Percentiles rank a stretch among this genome's conserved stretches.
Evolutionary conservation across 2,888 invertebrate genomes (phyloP).

Genomic region (Zygothrica quintamaculata): DNA sequence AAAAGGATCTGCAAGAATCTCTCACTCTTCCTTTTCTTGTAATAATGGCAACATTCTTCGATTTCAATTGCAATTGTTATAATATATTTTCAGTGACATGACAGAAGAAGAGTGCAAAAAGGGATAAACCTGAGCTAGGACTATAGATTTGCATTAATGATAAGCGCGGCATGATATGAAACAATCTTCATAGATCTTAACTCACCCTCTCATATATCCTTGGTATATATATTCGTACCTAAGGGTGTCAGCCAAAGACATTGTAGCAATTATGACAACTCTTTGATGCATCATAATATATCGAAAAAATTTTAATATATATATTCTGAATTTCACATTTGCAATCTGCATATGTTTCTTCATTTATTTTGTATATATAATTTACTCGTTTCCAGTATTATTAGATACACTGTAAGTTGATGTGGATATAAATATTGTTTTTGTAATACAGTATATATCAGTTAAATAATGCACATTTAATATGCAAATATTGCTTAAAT

Average conservation of each 20-base stretch:
- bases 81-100: conserved; percentile 73
- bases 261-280: conserved; percentile 44
- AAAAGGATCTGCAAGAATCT: conserved; percentile 28
- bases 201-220: background rate
- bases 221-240: background rate
- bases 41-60: conserved; percentile 17
- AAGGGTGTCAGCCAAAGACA: conserved; percentile 31
- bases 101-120: conserved; percentile 63
- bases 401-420: too few relatives aligned
- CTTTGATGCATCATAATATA: conserved; percentile 45
- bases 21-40: background rate
- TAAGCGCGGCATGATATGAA: conserved; percentile 66
- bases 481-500: too few relatives aligned
- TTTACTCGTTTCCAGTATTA: too few relatives aligned
- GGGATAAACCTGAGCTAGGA: conserved; percentile 29
- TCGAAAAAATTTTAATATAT: too few relatives aligned
- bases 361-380: too few relatives aligned
- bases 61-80: conserved; percentile 63
- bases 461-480: too few relatives aligned
- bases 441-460: too few relatives aligned
- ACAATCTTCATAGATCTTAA: conserved; percentile 44
- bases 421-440: too few relatives aligned
- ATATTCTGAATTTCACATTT: too few relatives aligned
- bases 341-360: too few relatives aligned
- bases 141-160: conserved; percentile 75